A percentile compares a stretch with the other conserved stretches of the same genome.
Evolutionary conservation across 2,888 invertebrate species (phyloP).

Genomic region (Itoplectis maculator): DNA sequence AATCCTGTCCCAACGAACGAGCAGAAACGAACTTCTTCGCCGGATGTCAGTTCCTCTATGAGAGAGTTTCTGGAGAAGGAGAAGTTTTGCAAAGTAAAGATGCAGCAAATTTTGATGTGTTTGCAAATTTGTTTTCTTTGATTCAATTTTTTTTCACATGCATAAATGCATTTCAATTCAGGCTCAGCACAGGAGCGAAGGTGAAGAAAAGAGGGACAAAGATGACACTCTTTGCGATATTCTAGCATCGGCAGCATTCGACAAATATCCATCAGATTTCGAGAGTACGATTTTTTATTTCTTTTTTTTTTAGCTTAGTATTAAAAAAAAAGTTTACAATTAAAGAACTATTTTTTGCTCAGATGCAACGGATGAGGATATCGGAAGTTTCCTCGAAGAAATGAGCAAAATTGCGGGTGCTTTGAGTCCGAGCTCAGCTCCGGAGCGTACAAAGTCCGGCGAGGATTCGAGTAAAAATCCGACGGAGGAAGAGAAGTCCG

Average conservation of each 20-base stretch:
- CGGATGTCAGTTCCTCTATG: slow-evolving; percentile 80
- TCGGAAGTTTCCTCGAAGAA: slow-evolving; percentile 82
- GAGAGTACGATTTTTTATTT: slow-evolving; percentile 77
- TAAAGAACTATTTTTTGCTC: slow-evolving; percentile 14
- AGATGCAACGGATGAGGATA: slow-evolving; percentile 83
- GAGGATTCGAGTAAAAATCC: slow-evolving; percentile 74
- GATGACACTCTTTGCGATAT: slow-evolving; percentile 81
- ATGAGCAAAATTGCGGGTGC: slow-evolving; percentile 82
- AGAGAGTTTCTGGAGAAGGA: slow-evolving; percentile 82
- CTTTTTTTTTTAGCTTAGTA: slow-evolving; percentile 8
- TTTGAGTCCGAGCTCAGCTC: slow-evolving; percentile 78
- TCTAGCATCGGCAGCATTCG: slow-evolving; percentile 80
- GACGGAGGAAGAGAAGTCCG: slow-evolving; percentile 80
- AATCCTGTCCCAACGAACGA: slow-evolving; percentile 64
- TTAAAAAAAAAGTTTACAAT: not conserved
- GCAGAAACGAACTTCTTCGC: slow-evolving; percentile 68
- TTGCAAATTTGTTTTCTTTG: not conserved
- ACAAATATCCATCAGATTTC: slow-evolving; percentile 82
- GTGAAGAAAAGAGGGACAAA: slow-evolving; percentile 74
- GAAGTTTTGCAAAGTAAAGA: slow-evolving; percentile 79
- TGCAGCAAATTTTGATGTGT: not conserved
- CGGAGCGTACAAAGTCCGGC: slow-evolving; percentile 75
- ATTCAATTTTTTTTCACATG: not conserved
- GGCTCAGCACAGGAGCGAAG: slow-evolving; percentile 75
- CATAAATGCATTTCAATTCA: slow-evolving; percentile 45